Evolutionary conservation across 2,113 vertebrate species (phyloP), one percentile per base, ranked within the genome.

Genomic region (Corythaixoides concolor): DNA sequence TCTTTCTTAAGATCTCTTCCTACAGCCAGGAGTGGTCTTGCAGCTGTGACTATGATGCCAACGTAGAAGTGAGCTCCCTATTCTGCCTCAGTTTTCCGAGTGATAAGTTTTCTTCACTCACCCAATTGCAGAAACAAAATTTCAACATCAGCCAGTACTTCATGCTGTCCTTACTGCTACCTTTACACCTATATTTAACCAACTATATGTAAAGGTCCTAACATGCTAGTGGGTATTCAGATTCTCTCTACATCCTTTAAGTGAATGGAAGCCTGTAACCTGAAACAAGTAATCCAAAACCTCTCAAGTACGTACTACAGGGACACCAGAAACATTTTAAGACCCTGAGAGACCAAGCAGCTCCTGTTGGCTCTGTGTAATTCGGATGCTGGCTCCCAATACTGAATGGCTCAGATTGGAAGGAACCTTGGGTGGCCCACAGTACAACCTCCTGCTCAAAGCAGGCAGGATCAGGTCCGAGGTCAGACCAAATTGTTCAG

Each of bases 21-120:
- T 68, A 68, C 43, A 5, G 5, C 41, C 32, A 43, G 49, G 7
- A 50, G 23, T 4, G 0, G 14, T 76, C 27, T 76, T 37, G 35
- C 27, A 62, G 39, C 53, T 66, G 30, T 1, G 1, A 32, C 39
- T 62, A 37, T 10, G n/a, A 62, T 50, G 39, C 21, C 41, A 63
- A 6, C 0, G 0, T 11, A 63, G 35, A 82, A 37, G 12, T 2
- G 1, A 45, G 19, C 37, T 88, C 35, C 7, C 32, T 63, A 21
- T 37, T 82, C 63, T 76, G 32, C 32, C 56, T 63, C 35, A 45
- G 47, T 69, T 69, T 75, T 33, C 30, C 1, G 3, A 56, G 27
- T 18, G 27, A 50, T 15, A 62, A 14, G 24, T 22, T 58, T 64
- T 75, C 32, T 58, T 43, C 56, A 11, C 11, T 88, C 41, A 63